phyloP scores from a whole-genome alignment of 2,797 vertebrate genomes.

The Ispidina picta region DNA sequence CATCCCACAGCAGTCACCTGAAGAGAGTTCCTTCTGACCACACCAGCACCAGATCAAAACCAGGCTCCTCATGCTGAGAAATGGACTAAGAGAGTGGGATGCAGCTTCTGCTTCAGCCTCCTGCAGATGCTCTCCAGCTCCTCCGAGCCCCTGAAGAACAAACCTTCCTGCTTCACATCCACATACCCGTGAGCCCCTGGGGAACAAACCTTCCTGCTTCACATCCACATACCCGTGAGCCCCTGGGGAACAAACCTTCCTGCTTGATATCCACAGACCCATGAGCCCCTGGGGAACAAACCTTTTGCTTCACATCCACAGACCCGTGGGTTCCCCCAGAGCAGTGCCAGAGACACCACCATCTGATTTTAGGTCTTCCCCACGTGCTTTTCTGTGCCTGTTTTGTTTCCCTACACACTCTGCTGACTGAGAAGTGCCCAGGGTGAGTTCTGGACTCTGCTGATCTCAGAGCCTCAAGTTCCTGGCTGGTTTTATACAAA shows the following conservation, averaged over 20 bases:
- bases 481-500: neutral
- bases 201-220: neutral
- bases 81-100: neutral
- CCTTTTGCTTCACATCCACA: neutral
- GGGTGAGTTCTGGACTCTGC: neutral
- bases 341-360: neutral
- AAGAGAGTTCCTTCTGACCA: neutral
- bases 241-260: neutral
- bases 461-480: neutral
- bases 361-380: neutral
- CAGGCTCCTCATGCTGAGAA: neutral
- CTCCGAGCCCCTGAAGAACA: neutral
- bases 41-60: neutral
- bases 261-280: neutral
- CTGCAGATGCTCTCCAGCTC: neutral
- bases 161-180: neutral
- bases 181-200: neutral
- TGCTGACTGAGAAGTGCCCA: neutral
- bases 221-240: neutral
- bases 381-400: neutral
- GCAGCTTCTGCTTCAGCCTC: neutral
- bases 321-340: neutral
- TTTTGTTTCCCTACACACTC: neutral
- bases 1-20: neutral
- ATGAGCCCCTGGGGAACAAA: neutral